Conservation (phyloP, 2,888 invertebrate genomes). For the Thumatha senex region DNA sequence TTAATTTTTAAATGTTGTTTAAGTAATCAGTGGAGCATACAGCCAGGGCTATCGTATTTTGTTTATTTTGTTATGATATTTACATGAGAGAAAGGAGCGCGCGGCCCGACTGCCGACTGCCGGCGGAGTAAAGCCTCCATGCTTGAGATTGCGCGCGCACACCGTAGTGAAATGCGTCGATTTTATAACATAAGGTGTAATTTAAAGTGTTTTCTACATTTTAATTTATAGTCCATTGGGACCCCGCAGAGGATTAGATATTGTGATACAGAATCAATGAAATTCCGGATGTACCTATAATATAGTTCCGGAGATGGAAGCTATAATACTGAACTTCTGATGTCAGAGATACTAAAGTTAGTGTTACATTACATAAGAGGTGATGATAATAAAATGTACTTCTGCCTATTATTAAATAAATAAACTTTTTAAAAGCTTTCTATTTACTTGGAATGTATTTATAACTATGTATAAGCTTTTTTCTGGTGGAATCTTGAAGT, state of each 20-base stretch:
- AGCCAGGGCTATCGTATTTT: slow-evolving; percentile 76
- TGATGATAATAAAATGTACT: background rate
- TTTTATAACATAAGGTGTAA: slow-evolving; percentile 76
- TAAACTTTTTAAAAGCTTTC: too few species aligned
- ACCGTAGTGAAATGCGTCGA: slow-evolving; percentile 57
- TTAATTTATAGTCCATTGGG: slow-evolving; percentile 57
- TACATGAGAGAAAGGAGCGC: slow-evolving; percentile 64
- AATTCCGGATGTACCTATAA: background rate
- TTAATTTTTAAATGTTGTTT: slow-evolving; percentile 34
- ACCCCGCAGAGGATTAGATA: slow-evolving; percentile 36
- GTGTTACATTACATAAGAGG: background rate
- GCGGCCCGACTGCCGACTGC: slow-evolving; percentile 79
- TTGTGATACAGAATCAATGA: slow-evolving; percentile 27
- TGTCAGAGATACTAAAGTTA: background rate
- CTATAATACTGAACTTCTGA: background rate
- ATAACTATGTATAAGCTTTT: too few species aligned
- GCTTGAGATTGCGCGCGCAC: slow-evolving; percentile 73
- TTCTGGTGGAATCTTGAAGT: too few species aligned
- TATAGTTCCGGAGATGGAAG: background rate
- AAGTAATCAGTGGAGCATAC: slow-evolving; percentile 48
- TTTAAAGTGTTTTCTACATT: slow-evolving; percentile 54
- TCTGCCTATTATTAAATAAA: background rate
- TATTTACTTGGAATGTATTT: too few species aligned
- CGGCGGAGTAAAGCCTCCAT: slow-evolving; percentile 69
- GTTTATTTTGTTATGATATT: slow-evolving; percentile 68